phyloP scores from a whole-genome alignment of 2,888 invertebrate species.

The Pterobdella sp. region DNA sequence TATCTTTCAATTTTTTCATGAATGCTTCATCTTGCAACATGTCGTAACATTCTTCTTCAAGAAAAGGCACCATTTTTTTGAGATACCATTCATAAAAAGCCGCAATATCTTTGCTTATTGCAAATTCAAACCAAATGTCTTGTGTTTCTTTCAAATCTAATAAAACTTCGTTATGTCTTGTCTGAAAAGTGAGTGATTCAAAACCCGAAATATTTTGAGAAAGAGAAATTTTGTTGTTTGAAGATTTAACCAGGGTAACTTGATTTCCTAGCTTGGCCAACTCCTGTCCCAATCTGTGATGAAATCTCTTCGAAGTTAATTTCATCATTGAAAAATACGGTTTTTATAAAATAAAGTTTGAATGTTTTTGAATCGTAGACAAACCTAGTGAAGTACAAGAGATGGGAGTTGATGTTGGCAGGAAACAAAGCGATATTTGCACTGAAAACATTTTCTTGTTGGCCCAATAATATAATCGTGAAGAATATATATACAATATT shows the following conservation, averaged over 20 bases:
- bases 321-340: no score
- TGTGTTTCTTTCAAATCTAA: not conserved
- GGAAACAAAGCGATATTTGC: no score
- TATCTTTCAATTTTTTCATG: constrained; percentile 18
- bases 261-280: constrained; percentile 15
- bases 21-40: constrained; percentile 18
- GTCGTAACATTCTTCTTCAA: not conserved
- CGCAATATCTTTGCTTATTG: not conserved
- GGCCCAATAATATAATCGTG: no score
- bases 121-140: not conserved
- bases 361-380: no score
- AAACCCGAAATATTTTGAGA: not conserved
- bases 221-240: not conserved
- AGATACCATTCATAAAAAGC: not conserved
- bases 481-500: no score
- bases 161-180: not conserved
- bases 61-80: not conserved
- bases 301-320: no score
- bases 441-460: no score
- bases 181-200: constrained; percentile 2
- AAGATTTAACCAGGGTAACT: constrained; percentile 8
- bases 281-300: constrained; percentile 12
- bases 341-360: no score
- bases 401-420: constrained; percentile 18
- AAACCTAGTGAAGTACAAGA: constrained; percentile 6